Base-by-base conservation (phyloP, 2,888 invertebrate genomes). In the Drosophila parthenogenetica region DNA sequence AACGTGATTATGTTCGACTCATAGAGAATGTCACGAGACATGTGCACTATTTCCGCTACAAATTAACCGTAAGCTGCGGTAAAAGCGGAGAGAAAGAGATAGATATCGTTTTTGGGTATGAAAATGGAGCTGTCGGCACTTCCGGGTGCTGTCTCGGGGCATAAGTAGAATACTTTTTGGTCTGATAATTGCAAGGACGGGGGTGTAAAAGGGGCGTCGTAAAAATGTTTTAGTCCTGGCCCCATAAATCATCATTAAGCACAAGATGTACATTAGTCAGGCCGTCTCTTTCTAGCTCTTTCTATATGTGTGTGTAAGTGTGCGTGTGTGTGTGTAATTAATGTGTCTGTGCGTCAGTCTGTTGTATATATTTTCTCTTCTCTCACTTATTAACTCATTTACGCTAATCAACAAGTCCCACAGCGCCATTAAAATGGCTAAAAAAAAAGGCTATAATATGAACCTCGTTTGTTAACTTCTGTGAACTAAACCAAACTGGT, bases 161-260 rank as follows among this genome's bases (percentile, higher is more conserved):
- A 8, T 51, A 39, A 61, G 53, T 69, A 16, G 39, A 59, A 50
- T 67, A 61, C 45, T 62, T 71, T 70, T 67, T 48, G 69, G 65
- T 65, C 78, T 66, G 72, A 78, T 83, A 73, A 76, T 83, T 83
- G 81, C 67, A 64, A 68, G 76, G n/a, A n/a, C n/a, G n/a, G n/a
- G 29, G 5, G 22, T 22, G 22, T 5, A 22, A 1, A 22, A 22
- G 64, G 75, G 50, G 55, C 63, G 69, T 83, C 77, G 81, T 81
- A 83, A 82, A 82, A 86, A 82, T 82, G 83, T 74, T 82, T 72
- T 72, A 81, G 69, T 79, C 86, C 69, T 73, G 69, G 73, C 64
- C 67, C 58, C 85, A 87, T 85, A 85, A 87, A 87, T 85, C 87
- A 85, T 85, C 82, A 87, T 87, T 85, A 82, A 79, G 82, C 79